phyloP scores from a whole-genome alignment of 2,797 vertebrate species.

The Poeciliopsis gracilis region DNA sequence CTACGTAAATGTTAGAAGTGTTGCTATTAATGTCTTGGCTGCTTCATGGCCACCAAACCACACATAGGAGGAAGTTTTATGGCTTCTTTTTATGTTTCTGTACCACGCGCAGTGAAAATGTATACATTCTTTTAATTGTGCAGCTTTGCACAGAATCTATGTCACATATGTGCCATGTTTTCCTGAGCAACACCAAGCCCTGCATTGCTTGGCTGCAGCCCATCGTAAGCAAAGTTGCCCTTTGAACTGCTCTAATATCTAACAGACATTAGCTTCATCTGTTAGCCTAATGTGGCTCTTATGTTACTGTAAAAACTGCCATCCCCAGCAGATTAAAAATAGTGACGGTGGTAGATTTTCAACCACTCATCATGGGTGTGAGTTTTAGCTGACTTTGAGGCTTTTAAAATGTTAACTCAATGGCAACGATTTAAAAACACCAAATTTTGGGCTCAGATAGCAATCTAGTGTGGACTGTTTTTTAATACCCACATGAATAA shows the following conservation, averaged over 20 bases:
- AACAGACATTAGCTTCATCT: neutral
- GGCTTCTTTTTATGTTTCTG: neutral
- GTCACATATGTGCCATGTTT: neutral
- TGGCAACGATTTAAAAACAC: neutral
- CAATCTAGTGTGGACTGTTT: neutral
- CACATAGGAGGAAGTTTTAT: neutral
- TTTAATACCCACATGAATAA: neutral
- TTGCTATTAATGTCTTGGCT: slow-evolving; percentile 4
- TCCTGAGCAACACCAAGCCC: neutral
- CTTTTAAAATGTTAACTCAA: neutral
- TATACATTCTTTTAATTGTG: slow-evolving; percentile 4
- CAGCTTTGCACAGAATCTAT: neutral
- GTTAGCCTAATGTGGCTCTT: neutral
- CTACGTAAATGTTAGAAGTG: neutral
- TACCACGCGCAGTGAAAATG: neutral
- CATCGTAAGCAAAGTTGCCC: slow-evolving; percentile 4
- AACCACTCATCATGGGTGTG: neutral
- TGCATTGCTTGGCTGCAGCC: neutral
- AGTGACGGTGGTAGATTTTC: no score
- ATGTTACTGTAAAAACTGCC: neutral
- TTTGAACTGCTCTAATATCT: neutral
- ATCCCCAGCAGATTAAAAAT: neutral
- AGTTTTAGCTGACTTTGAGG: neutral
- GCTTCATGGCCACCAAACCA: neutral
- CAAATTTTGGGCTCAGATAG: neutral